Conservation (phyloP, 2,113 vertebrate genomes). For the Ictalurus punctatus region DNA sequence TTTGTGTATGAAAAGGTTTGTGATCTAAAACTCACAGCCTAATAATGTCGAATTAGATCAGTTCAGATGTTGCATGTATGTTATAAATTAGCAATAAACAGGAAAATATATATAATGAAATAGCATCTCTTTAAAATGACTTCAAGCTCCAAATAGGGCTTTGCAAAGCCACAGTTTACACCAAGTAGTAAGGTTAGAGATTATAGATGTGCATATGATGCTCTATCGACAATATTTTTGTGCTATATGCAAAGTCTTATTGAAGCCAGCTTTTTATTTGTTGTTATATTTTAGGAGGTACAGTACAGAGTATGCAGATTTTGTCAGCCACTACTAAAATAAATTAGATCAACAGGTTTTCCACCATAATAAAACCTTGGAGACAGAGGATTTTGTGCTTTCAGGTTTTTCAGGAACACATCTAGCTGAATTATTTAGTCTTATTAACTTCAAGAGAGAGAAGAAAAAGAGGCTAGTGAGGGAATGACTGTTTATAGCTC, state of each 20-base stretch:
- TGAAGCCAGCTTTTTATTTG: too few species aligned
- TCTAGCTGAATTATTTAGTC: background rate
- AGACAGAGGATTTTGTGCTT: background rate
- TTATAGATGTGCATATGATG: background rate
- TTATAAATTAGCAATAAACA: background rate
- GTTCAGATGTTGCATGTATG: background rate
- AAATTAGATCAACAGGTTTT: background rate
- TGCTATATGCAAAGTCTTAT: too few species aligned
- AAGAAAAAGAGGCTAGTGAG: background rate
- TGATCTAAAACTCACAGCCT: background rate
- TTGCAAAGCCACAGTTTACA: background rate
- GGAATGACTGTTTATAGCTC: background rate
- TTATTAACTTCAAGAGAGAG: too few species aligned
- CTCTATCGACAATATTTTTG: background rate
- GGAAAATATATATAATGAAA: background rate
- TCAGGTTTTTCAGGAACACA: background rate
- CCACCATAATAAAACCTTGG: background rate
- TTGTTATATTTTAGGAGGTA: too few species aligned
- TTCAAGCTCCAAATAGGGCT: background rate
- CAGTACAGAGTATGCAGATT: background rate
- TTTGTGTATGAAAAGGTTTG: background rate
- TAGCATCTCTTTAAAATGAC: background rate
- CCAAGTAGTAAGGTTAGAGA: background rate
- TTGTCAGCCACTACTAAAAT: background rate
- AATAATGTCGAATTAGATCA: background rate